Percentiles rank a stretch among this genome's conserved stretches.
Conservation (phyloP, 2,888 invertebrate species). For the Ditylenchus weischeri region DNA sequence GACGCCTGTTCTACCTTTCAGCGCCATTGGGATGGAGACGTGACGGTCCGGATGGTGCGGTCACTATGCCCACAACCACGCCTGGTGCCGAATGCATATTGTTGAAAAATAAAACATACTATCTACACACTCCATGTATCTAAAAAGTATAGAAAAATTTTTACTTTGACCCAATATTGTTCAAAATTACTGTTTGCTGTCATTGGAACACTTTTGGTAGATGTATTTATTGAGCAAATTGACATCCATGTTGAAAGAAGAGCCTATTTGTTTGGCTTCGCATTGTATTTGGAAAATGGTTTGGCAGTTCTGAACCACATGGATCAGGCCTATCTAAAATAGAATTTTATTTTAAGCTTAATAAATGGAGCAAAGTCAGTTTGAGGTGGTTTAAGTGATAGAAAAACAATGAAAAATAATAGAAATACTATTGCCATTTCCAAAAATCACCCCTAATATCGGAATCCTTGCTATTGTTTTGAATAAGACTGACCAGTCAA, state of each 20-base stretch:
- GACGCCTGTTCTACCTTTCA: no score
- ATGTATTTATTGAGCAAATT: conserved; percentile 48
- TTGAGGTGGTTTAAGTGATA: no score
- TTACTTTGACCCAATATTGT: no score
- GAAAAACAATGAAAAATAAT: no score
- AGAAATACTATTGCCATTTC: no score
- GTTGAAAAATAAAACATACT: conserved; percentile 41
- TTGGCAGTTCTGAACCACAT: conserved; percentile 64
- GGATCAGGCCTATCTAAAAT: conserved; percentile 61
- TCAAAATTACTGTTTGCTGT: conserved; percentile 36
- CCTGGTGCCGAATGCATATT: no score
- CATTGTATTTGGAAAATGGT: conserved; percentile 67
- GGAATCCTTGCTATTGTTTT: no score
- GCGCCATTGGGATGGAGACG: no score
- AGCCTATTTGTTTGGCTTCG: conserved; percentile 45
- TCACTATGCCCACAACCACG: no score
- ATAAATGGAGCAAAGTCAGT: background rate
- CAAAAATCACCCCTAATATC: no score
- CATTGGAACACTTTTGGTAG: conserved; percentile 36
- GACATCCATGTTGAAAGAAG: conserved; percentile 34
- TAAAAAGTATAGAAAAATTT: conserved; percentile 35
- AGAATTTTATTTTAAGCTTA: background rate
- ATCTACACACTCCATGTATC: conserved; percentile 65
- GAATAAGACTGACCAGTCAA: no score
- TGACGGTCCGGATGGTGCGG: no score